Conservation (phyloP, 2,797 vertebrate genomes). For the Sternarchorhynchus goeldii region DNA sequence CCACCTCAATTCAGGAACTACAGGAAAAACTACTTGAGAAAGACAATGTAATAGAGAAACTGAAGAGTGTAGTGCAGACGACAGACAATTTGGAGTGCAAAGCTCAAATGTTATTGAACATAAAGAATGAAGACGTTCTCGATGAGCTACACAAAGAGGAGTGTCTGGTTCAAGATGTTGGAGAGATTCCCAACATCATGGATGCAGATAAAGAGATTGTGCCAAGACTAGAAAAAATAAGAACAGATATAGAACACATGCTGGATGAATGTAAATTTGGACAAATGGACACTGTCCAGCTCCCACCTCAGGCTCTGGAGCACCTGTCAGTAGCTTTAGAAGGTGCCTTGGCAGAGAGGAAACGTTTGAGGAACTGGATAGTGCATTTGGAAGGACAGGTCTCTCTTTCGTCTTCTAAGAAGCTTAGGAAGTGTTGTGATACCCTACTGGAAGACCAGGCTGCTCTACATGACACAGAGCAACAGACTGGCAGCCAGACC, state of each 20-base stretch:
- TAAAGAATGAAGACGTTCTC: constrained; percentile 71
- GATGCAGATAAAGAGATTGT: constrained; percentile 70
- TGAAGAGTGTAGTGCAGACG: constrained; percentile 72
- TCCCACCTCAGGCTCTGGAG: constrained; percentile 72
- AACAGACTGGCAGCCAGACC: constrained; percentile 59
- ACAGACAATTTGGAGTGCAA: constrained; percentile 64
- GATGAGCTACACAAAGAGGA: constrained; percentile 77
- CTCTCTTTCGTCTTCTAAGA: constrained; percentile 65
- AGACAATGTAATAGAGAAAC: constrained; percentile 75
- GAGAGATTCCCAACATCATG: constrained; percentile 68
- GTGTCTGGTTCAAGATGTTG: constrained; percentile 70
- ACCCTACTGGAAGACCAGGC: constrained; percentile 63
- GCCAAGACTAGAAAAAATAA: constrained; percentile 63
- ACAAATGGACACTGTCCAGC: constrained; percentile 61
- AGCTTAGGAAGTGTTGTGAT: constrained; percentile 64
- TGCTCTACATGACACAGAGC: constrained; percentile 68
- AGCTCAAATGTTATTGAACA: constrained; percentile 64
- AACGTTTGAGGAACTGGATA: constrained; percentile 62
- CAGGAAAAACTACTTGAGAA: constrained; percentile 84
- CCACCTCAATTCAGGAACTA: constrained; percentile 77
- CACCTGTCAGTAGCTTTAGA: constrained; percentile 68
- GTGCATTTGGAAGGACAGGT: constrained; percentile 71
- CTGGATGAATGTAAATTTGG: constrained; percentile 62
- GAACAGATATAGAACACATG: constrained; percentile 48
- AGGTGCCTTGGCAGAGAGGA: constrained; percentile 64